Evolutionary conservation across 2,888 invertebrate species (phyloP).

Genomic region (Seira sanloemensis): DNA sequence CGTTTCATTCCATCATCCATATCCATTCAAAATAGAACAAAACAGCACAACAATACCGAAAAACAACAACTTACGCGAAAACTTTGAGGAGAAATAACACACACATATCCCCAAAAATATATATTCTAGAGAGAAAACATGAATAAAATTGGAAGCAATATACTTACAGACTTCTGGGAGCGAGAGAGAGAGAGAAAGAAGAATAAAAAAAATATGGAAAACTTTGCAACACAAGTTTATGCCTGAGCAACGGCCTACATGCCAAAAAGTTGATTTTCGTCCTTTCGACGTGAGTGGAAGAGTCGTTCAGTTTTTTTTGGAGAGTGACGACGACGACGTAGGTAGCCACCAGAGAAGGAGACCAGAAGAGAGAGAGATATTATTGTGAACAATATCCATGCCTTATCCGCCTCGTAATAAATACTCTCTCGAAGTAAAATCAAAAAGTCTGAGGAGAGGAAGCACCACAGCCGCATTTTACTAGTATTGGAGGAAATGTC

Average conservation of each 20-base stretch:
- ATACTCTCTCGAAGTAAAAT: too few species aligned
- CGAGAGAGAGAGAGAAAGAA: background rate
- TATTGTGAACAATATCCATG: too few species aligned
- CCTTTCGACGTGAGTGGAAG: background rate
- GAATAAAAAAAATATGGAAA: background rate
- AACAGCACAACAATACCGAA: slow-evolving; percentile 34
- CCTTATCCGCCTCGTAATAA: too few species aligned
- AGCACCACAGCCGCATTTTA: too few species aligned
- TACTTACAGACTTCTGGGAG: background rate
- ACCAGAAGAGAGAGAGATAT: too few species aligned
- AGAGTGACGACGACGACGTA: background rate
- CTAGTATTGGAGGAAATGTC: too few species aligned
- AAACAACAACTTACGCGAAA: background rate
- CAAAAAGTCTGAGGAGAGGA: too few species aligned
- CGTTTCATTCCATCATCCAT: slow-evolving; percentile 43
- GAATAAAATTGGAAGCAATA: background rate
- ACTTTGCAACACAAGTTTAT: background rate
- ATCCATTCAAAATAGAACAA: background rate
- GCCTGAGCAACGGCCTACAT: background rate
- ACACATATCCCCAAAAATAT: too few species aligned
- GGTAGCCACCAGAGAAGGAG: background rate
- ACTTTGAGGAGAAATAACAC: background rate
- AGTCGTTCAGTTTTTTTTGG: too few species aligned
- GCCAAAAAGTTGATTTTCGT: background rate
- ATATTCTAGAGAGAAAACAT: background rate